phyloP scores from a whole-genome alignment of 2,797 vertebrate genomes.

The Thamnophis elegans region DNA sequence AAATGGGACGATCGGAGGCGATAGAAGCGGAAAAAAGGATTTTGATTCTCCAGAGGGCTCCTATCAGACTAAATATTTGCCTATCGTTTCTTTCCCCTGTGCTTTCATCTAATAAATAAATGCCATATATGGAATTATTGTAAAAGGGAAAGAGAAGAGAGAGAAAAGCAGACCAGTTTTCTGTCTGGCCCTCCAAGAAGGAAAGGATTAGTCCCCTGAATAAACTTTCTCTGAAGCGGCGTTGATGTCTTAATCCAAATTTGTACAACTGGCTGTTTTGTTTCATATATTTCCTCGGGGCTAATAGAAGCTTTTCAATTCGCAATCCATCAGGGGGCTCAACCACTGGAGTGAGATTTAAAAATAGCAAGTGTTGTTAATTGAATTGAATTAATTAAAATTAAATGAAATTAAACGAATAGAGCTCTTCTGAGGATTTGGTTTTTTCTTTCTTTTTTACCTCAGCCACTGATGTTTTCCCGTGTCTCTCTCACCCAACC shows the following conservation, averaged over 20 bases:
- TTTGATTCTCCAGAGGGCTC: slow-evolving; percentile 56
- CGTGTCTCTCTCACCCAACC: neutral
- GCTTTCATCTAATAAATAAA: slow-evolving; percentile 50
- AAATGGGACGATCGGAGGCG: slow-evolving; percentile 38
- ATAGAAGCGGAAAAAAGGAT: slow-evolving; percentile 53
- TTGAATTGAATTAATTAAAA: neutral
- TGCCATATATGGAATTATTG: slow-evolving; percentile 47
- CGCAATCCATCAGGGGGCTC: neutral
- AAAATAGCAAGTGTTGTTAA: neutral
- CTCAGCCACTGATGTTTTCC: neutral
- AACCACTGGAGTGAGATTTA: neutral
- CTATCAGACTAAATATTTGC: slow-evolving; percentile 61
- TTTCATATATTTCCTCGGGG: slow-evolving; percentile 24
- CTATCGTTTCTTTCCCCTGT: slow-evolving; percentile 57
- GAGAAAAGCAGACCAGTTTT: slow-evolving; percentile 36
- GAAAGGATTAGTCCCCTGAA: slow-evolving; percentile 38
- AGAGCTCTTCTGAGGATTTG: neutral
- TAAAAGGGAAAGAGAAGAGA: slow-evolving; percentile 42
- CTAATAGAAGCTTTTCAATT: neutral
- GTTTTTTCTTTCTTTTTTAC: neutral
- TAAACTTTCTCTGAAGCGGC: neutral
- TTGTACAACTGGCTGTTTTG: neutral
- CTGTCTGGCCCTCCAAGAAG: slow-evolving; percentile 24
- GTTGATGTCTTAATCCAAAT: neutral
- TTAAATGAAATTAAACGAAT: neutral